Evolutionary conservation across 2,797 vertebrate genomes (phyloP).

Genomic region (Morus bassanus): DNA sequence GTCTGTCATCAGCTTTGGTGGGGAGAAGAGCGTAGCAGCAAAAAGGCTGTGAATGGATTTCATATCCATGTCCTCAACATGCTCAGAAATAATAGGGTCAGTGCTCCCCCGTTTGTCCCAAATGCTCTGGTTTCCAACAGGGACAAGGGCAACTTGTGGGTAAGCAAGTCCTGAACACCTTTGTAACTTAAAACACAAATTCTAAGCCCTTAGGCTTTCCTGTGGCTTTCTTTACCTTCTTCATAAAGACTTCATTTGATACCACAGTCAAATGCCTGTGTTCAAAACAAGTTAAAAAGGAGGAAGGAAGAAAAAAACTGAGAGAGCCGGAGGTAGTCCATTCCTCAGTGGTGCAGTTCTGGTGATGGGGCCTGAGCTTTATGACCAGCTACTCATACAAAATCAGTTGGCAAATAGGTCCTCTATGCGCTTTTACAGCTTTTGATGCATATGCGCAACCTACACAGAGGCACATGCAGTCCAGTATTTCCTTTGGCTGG

Average conservation of each 20-base stretch:
- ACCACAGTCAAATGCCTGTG: not conserved
- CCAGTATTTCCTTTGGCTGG: not conserved
- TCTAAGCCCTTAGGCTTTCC: not conserved
- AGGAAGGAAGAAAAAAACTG: not conserved
- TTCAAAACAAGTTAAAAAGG: not conserved
- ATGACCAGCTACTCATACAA: not conserved
- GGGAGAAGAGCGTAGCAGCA: not conserved
- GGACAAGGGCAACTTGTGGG: not conserved
- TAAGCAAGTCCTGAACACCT: not conserved
- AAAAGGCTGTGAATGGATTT: not conserved
- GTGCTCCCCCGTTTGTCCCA: not conserved
- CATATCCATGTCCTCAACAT: not conserved
- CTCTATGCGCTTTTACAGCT: not conserved
- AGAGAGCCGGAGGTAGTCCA: not conserved
- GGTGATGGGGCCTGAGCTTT: not conserved
- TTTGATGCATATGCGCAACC: not conserved
- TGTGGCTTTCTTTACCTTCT: not conserved
- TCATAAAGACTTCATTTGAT: not conserved
- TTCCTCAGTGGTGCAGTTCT: not conserved
- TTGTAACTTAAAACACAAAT: not conserved
- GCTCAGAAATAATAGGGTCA: not conserved
- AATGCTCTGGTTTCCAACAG: not conserved
- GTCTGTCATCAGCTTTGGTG: not conserved
- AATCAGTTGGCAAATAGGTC: not conserved
- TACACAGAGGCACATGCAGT: not conserved